Percentiles rank a stretch among this genome's conserved stretches.
Evolutionary conservation across 2,797 vertebrate genomes (phyloP).

Genomic region (Spatula versicolor): DNA sequence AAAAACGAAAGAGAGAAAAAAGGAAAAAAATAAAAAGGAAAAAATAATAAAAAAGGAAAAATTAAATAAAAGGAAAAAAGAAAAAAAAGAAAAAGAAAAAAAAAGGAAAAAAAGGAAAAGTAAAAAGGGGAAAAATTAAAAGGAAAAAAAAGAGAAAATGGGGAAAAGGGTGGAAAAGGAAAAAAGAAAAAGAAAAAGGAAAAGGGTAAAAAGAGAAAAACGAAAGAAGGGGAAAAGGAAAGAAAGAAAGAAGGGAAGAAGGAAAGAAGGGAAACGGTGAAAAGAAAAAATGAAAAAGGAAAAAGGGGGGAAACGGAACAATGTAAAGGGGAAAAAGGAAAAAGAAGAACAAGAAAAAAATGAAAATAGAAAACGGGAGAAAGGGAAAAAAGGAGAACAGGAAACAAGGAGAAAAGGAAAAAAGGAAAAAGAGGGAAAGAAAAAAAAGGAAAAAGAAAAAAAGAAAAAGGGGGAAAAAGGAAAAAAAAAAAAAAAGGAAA

Average conservation of each 20-base stretch:
- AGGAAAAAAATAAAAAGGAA: neutral
- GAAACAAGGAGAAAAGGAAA: too few relatives aligned
- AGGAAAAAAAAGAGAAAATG: too few relatives aligned
- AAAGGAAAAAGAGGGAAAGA: too few relatives aligned
- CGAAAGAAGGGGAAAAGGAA: too few relatives aligned
- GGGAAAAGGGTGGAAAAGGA: neutral
- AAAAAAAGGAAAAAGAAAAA: too few relatives aligned
- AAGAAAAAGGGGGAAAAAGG: too few relatives aligned
- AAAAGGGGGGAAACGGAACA: fast-evolving
- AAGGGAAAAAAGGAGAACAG: neutral
- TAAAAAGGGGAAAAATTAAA: too few relatives aligned
- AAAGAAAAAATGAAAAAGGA: neutral
- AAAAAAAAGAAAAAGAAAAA: neutral
- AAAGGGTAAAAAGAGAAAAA: too few relatives aligned
- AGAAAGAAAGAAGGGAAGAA: fast-evolving
- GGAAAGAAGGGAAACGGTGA: too few relatives aligned
- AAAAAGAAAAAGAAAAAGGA: neutral
- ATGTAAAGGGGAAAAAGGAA: fast-evolving
- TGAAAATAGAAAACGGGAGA: too few relatives aligned
- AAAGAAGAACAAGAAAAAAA: fast-evolving
- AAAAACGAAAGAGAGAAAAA: too few relatives aligned
- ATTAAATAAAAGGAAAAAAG: neutral
- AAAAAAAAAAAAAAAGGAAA: neutral
- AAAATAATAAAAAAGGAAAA: neutral
- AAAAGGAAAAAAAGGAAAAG: neutral